phyloP scores from a whole-genome alignment of 2,797 vertebrate species.

The Propithecus deckenii region DNA sequence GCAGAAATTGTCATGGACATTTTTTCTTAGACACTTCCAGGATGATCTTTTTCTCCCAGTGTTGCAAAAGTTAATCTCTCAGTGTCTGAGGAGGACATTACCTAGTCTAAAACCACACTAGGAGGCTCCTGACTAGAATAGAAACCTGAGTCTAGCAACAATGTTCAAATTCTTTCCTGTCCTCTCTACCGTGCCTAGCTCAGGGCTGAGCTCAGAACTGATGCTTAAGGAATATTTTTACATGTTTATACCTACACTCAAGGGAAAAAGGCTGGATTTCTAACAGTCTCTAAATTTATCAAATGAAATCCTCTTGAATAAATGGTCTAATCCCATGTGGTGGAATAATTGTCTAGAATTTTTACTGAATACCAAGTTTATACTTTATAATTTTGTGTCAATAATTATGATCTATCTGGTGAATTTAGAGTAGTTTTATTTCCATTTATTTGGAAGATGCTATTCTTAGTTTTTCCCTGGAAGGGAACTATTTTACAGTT shows the following conservation, averaged over 20 bases:
- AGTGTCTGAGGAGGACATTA: background rate
- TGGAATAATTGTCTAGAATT: constrained; percentile 32
- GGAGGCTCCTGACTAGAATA: background rate
- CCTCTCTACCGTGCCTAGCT: background rate
- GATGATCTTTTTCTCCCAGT: background rate
- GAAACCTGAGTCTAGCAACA: background rate
- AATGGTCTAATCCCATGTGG: background rate
- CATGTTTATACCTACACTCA: background rate
- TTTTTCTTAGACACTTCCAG: background rate
- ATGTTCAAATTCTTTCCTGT: background rate
- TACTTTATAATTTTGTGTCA: constrained; percentile 42
- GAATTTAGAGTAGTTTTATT: constrained; percentile 62
- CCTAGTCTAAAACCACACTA: background rate
- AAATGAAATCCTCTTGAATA: background rate
- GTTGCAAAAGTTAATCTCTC: background rate
- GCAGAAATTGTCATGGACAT: background rate
- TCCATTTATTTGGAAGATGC: constrained; percentile 53
- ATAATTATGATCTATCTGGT: constrained; percentile 44
- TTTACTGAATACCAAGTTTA: constrained; percentile 8
- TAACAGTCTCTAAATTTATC: background rate
- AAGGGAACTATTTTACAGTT: constrained; percentile 32
- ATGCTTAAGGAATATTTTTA: background rate
- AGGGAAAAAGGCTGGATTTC: background rate
- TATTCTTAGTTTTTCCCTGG: constrained; percentile 45
- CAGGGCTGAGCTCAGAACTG: background rate